Percentiles rank a stretch among this genome's conserved stretches.
Evolutionary conservation across 2,113 vertebrate species (phyloP).

Genomic region (Syngnathus floridae): DNA sequence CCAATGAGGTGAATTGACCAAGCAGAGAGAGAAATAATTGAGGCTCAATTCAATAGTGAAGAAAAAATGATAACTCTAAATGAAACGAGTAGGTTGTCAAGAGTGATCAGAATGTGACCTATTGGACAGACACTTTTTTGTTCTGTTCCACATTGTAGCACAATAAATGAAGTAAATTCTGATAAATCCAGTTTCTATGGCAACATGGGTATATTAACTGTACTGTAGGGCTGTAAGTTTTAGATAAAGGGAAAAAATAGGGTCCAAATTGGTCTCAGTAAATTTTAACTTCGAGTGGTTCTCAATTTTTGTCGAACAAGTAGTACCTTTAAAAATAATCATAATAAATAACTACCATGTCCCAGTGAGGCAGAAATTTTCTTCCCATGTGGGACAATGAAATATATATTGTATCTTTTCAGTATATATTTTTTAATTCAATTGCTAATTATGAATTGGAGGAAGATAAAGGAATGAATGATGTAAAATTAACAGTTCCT

Average conservation of each 20-base stretch:
- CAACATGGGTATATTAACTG: background rate
- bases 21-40: slow-evolving; percentile 4
- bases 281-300: background rate
- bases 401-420: too few relatives aligned
- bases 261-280: background rate
- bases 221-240: background rate
- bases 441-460: too few relatives aligned
- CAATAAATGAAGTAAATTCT: slow-evolving; percentile 4
- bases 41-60: background rate
- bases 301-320: background rate
- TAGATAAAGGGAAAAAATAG: background rate
- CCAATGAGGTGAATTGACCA: slow-evolving; percentile 24
- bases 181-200: slow-evolving; percentile 2
- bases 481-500: too few relatives aligned
- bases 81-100: slow-evolving; percentile 11
- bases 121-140: background rate
- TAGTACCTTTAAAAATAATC: background rate
- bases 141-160: background rate
- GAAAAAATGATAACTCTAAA: slow-evolving; percentile 2
- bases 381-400: background rate
- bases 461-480: too few relatives aligned
- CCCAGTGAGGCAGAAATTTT: background rate
- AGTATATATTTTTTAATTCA: too few relatives aligned
- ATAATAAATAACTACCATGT: background rate
- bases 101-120: background rate